Evolutionary conservation across 2,113 vertebrate species (phyloP).

Genomic region (Sebastes schlegelii): DNA sequence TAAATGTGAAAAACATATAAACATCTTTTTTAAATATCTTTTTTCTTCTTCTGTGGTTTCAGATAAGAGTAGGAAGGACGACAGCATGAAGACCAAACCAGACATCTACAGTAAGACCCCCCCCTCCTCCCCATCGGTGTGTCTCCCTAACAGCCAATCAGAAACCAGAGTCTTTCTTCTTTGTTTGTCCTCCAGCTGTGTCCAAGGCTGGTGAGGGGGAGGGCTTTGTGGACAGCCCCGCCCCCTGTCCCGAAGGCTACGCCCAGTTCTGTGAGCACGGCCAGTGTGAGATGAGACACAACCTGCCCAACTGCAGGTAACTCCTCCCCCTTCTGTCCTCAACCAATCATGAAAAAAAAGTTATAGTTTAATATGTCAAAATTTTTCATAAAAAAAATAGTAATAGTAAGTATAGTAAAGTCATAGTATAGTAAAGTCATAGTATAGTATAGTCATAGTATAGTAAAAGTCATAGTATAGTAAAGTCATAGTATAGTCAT

Average conservation of each 20-base stretch:
- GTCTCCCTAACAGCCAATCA: conserved; percentile 21
- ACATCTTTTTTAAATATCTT: too few relatives aligned
- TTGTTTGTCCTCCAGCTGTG: conserved; percentile 79
- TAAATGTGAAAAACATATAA: too few relatives aligned
- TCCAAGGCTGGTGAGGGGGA: conserved; percentile 90
- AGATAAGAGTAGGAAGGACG: conserved; percentile 83
- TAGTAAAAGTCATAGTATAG: too few relatives aligned
- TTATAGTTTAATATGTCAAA: too few relatives aligned
- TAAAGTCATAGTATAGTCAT: too few relatives aligned
- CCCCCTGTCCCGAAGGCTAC: conserved; percentile 92
- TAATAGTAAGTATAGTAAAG: too few relatives aligned
- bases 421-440: too few relatives aligned
- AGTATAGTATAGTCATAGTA: too few relatives aligned
- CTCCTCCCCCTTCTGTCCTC: neutral
- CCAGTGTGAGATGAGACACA: conserved; percentile 94
- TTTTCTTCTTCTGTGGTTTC: conserved; percentile 55
- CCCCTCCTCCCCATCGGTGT: accelerated
- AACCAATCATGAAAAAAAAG: neutral
- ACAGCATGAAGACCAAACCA: conserved; percentile 73
- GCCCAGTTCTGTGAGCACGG: conserved; percentile 94
- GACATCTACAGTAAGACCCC: conserved; percentile 71
- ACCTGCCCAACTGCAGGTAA: conserved; percentile 95
- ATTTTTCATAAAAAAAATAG: too few relatives aligned
- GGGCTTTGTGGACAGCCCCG: conserved; percentile 88
- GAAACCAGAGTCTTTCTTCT: neutral